These are phyloP conservation scores for Arrhopalites spinosus DNA, from an alignment of 2,888 invertebrate genomes.

Conservation along the genomic window DNA sequence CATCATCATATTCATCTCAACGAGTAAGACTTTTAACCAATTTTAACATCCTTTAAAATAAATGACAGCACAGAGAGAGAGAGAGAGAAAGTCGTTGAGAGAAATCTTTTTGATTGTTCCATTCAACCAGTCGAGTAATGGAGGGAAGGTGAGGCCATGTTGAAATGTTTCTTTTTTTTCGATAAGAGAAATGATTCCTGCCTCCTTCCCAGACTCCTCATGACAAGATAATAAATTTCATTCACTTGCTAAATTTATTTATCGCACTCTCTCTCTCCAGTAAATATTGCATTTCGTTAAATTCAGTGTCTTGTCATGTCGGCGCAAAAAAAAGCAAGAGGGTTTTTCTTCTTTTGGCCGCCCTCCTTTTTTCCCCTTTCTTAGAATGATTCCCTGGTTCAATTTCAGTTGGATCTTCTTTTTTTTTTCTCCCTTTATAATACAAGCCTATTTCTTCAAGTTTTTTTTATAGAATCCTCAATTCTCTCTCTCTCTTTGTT, in stretches of 20 bases:
- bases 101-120: neutral
- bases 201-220: slow-evolving; percentile 12
- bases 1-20: too few relatives aligned
- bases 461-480: too few relatives aligned
- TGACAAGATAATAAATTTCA: slow-evolving; percentile 37
- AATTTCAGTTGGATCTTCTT: neutral
- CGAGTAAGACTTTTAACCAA: neutral
- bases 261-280: slow-evolving; percentile 14
- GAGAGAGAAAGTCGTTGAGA: neutral
- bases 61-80: too few relatives aligned
- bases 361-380: neutral
- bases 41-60: too few relatives aligned
- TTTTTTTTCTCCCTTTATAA: neutral
- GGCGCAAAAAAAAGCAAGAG: too few relatives aligned
- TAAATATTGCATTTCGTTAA: slow-evolving; percentile 10
- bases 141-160: neutral
- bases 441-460: too few relatives aligned
- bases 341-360: neutral
- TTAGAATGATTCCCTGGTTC: neutral
- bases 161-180: neutral
- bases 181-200: slow-evolving; percentile 22
- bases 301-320: slow-evolving; percentile 15
- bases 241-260: slow-evolving; percentile 30
- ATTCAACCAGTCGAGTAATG: neutral
- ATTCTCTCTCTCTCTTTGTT: neutral